Conservation (phyloP, 2,888 invertebrate species). For the Andrena bicolor region DNA sequence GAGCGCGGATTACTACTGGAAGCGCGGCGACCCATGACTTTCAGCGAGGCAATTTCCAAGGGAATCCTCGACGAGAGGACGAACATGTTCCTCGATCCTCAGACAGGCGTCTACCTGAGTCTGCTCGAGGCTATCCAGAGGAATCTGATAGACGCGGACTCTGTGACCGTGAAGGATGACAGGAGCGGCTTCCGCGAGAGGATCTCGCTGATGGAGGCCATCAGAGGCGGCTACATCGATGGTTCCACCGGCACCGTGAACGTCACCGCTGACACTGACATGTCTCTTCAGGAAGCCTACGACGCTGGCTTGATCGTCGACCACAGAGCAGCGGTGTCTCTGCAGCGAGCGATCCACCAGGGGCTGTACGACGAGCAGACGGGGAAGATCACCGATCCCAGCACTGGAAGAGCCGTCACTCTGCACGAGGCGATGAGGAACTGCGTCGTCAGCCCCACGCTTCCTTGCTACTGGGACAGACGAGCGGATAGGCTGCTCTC, state of each 20-base stretch:
- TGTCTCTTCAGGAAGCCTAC: conserved; percentile 91
- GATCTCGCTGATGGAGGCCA: conserved; percentile 92
- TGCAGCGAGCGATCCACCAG: conserved; percentile 94
- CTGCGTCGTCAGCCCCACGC: conserved; percentile 92
- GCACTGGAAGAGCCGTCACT: conserved; percentile 91
- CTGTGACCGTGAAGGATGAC: conserved; percentile 90
- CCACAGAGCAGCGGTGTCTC: conserved; percentile 92
- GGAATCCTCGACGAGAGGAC: conserved; percentile 92
- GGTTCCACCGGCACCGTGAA: conserved; percentile 90
- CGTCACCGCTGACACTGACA: conserved; percentile 88
- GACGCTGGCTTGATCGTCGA: conserved; percentile 93
- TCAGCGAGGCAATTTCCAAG: conserved; percentile 93
- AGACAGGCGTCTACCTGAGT: conserved; percentile 91
- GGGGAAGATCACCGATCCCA: conserved; percentile 93
- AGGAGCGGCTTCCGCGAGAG: conserved; percentile 91
- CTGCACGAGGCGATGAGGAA: conserved; percentile 93
- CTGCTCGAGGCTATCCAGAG: conserved; percentile 93
- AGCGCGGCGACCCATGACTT: conserved; percentile 92
- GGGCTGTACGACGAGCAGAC: conserved; percentile 93
- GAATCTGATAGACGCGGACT: conserved; percentile 93
- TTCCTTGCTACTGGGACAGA: conserved; percentile 93
- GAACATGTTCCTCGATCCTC: conserved; percentile 94
- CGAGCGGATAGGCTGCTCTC: conserved; percentile 90
- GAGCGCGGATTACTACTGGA: conserved; percentile 94
- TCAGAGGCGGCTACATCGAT: conserved; percentile 91